Evolutionary conservation across 2,113 vertebrate species (phyloP).

Genomic region (Eupsittula cactorum): DNA sequence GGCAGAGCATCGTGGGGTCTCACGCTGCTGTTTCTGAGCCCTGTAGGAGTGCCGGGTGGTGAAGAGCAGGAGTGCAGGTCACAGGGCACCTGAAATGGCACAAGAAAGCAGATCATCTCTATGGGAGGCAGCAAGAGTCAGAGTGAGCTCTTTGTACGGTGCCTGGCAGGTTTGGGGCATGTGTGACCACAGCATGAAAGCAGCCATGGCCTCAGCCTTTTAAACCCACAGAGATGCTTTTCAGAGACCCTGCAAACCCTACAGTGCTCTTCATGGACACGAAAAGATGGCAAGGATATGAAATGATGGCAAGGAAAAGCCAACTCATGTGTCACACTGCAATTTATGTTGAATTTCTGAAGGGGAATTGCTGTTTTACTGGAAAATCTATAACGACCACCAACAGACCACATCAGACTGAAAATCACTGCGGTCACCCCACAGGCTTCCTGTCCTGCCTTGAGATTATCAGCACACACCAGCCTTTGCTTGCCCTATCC

Average conservation of each 20-base stretch:
- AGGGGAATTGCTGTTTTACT: not conserved
- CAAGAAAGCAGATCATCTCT: not conserved
- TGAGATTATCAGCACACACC: not conserved
- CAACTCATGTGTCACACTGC: not conserved
- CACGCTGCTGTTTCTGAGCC: not conserved
- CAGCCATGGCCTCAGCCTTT: not conserved
- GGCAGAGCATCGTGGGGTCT: not conserved
- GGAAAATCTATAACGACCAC: not conserved
- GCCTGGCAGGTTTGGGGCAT: not conserved
- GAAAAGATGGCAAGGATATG: not conserved
- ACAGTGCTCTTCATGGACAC: not conserved
- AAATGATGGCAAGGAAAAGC: not conserved
- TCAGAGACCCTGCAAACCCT: not conserved
- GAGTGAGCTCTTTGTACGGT: not conserved
- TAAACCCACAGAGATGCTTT: not conserved
- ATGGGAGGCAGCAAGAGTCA: not conserved
- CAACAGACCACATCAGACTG: not conserved
- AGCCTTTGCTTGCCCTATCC: not conserved
- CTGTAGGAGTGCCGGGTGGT: not conserved
- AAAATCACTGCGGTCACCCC: not conserved
- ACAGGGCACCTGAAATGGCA: slow-evolving; percentile 25
- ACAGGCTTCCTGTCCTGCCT: not conserved
- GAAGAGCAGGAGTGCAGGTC: not conserved
- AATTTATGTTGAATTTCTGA: not conserved
- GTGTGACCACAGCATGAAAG: not conserved